phyloP scores from a whole-genome alignment of 2,113 vertebrate species.

The Psophia crepitans region DNA sequence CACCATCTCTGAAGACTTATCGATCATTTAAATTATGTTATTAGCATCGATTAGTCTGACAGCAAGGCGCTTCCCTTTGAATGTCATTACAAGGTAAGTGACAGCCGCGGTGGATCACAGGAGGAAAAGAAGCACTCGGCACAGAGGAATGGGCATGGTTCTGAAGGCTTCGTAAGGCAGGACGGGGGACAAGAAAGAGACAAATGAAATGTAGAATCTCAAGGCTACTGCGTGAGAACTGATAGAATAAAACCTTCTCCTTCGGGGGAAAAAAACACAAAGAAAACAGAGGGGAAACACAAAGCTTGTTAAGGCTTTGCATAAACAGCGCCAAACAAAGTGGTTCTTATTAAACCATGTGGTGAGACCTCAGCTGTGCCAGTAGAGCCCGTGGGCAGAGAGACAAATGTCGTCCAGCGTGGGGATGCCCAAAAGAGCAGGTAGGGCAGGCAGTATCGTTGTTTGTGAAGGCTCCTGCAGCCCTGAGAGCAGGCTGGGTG shows the following conservation, averaged over 20 bases:
- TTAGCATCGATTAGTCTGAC: background rate
- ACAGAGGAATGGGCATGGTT: background rate
- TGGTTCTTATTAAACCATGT: background rate
- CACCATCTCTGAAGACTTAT: background rate
- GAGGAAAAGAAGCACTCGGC: background rate
- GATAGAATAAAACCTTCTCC: background rate
- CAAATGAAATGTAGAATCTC: background rate
- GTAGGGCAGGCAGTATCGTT: accelerated
- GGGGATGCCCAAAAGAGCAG: background rate
- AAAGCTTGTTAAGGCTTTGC: background rate
- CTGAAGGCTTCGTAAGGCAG: background rate
- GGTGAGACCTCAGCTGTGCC: background rate
- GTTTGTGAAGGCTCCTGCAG: background rate
- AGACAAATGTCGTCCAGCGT: accelerated
- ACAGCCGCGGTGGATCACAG: background rate
- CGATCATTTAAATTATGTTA: background rate
- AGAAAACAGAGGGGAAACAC: background rate
- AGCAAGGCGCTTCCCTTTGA: background rate
- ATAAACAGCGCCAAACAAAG: background rate
- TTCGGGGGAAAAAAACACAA: background rate
- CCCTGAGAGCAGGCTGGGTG: too few species aligned
- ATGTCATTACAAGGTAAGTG: background rate
- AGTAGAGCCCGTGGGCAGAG: background rate
- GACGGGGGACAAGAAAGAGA: background rate
- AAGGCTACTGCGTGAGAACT: background rate